Evolutionary conservation across 2,113 vertebrate species (phyloP).

Genomic region (Macroglossus sobrinus): DNA sequence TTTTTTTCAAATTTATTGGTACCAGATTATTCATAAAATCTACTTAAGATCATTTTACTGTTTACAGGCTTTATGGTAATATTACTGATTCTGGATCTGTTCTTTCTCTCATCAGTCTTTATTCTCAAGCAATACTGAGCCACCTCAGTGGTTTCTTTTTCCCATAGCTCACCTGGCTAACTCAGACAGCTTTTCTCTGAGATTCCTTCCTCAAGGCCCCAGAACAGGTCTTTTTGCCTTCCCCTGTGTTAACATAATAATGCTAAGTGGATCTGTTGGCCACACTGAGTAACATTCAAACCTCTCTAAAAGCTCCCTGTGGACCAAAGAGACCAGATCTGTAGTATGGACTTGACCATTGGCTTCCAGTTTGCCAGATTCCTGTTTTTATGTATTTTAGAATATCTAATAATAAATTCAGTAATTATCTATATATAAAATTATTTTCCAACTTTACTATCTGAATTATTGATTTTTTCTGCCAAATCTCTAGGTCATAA

Average conservation of each 20-base stretch:
- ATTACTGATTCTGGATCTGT: not conserved
- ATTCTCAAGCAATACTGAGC: not conserved
- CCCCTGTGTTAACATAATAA: not conserved
- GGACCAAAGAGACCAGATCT: not conserved
- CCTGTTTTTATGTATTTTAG: not conserved
- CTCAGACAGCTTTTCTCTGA: not conserved
- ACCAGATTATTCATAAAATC: not conserved
- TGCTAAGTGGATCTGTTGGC: not conserved
- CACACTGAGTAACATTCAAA: not conserved
- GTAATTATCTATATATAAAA: not conserved
- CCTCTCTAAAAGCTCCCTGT: not conserved
- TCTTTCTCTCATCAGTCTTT: not conserved
- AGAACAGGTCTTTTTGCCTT: not conserved
- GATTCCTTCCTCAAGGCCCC: not conserved
- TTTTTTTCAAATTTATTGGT: slow-evolving; percentile 10
- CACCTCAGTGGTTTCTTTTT: not conserved
- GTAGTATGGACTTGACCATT: not conserved
- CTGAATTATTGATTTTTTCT: not conserved
- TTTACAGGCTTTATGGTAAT: not conserved
- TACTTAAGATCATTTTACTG: not conserved
- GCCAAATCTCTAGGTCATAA: slow-evolving; percentile 84
- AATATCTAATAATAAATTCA: not conserved
- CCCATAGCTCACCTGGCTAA: not conserved
- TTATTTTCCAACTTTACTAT: not conserved
- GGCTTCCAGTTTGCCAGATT: not conserved